Base-by-base conservation (phyloP, 2,113 vertebrate genomes). In the Corvus moneduloides region DNA sequence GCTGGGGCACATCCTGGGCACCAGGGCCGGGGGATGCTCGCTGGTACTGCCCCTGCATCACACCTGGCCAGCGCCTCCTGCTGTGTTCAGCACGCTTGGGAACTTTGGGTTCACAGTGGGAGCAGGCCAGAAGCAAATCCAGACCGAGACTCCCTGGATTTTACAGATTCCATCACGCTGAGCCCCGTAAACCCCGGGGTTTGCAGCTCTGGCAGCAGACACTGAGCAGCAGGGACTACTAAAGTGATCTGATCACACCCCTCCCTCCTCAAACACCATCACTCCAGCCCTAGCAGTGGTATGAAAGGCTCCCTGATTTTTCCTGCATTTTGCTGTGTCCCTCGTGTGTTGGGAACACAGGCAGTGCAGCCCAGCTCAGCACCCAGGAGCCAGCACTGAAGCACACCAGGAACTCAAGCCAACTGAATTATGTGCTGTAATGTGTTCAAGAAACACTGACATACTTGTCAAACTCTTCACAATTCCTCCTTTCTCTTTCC, bases 381-480 rank as follows among this genome's bases (percentile, higher is more conserved):
- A 39, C 67, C 41, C 13, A 7, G 75, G 55, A 92, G 41, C 55
- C 69, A 14, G 79, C 87, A 10, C 64, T 18, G 51, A 86, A 92
- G 62, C 48, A 2, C 73, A 30, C 56, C 8, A 37, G 80, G 74
- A 94, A 63, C 86, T 78, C 91, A 49, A 94, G 82, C 93, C 82
- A 80, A 90, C 37, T 61, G 68, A 81, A 87, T 88, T 94, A 90
- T 1, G 14, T 88, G 79, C 90, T 81, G 86, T 79, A 84, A 94
- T 80, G 91, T 85, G 90, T 59, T 93, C 93, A 69, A 95, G 63
- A 88, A 95, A 84, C 81, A 30, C 82, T 77, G 92, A 73, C 58
- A 68, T 61, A n/a, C 90, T 66, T 61, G 92, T 97, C 94, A 95
- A 93, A 93, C 88, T 86, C 71, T 62, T 97, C 93, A 95, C 78